Evolutionary conservation across 2,113 vertebrate species (phyloP).

Genomic region (Daphoenositta chrysoptera): DNA sequence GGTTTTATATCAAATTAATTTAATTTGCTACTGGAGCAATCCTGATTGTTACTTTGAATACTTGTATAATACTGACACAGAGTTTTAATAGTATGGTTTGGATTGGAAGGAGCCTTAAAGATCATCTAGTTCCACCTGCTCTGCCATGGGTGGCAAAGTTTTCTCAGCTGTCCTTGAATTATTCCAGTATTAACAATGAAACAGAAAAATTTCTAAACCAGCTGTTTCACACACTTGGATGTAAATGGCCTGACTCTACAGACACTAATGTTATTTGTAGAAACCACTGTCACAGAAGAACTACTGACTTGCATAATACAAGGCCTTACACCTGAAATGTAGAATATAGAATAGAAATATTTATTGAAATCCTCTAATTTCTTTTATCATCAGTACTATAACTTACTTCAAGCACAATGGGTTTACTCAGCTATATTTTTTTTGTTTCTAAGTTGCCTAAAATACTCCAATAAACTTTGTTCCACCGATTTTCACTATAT

Average conservation of each 20-base stretch:
- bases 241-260: background rate
- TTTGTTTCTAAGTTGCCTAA: background rate
- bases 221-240: background rate
- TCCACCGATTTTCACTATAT: background rate
- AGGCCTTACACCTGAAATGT: background rate
- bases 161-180: background rate
- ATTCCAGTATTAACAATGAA: background rate
- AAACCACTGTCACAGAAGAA: background rate
- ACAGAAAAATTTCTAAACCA: background rate
- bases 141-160: background rate
- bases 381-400: background rate
- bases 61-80: background rate
- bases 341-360: background rate
- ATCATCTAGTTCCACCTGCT: background rate
- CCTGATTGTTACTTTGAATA: background rate
- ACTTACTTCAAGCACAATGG: background rate
- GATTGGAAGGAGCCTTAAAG: background rate
- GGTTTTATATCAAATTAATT: background rate
- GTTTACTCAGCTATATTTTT: background rate
- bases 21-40: background rate
- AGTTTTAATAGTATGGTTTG: background rate
- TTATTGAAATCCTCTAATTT: background rate
- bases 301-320: background rate
- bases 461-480: background rate
- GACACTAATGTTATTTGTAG: background rate